phyloP scores from a whole-genome alignment of 2,113 vertebrate species.

The Columbina picui region DNA sequence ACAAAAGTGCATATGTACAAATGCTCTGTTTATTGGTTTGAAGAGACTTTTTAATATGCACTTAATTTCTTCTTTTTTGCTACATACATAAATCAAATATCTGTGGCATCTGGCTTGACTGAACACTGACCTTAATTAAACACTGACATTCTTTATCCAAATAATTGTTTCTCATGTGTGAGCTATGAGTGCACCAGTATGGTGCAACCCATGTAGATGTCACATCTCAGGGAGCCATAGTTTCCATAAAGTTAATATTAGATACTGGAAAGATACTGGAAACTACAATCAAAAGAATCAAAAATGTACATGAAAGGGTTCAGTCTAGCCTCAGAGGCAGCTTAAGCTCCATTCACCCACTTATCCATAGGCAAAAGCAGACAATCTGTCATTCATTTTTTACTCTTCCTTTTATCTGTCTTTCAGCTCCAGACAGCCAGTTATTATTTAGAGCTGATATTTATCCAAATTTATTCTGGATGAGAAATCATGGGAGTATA shows the following conservation, averaged over 20 bases:
- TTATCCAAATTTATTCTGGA: neutral
- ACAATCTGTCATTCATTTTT: neutral
- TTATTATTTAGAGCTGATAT: neutral
- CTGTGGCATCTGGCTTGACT: neutral
- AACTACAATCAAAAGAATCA: neutral
- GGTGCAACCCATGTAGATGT: neutral
- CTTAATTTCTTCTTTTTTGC: neutral
- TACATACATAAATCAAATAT: neutral
- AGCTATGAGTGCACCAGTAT: neutral
- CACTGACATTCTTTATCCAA: neutral
- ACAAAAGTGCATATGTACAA: neutral
- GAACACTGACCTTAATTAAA: neutral
- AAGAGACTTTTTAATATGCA: neutral
- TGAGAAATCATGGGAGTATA: neutral
- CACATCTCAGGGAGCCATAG: rapidly evolving
- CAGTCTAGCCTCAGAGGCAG: neutral
- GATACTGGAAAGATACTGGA: neutral
- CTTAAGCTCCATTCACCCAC: neutral
- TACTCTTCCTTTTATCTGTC: neutral
- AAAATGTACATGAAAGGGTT: neutral
- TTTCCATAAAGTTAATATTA: neutral
- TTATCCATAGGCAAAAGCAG: neutral
- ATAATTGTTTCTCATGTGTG: neutral
- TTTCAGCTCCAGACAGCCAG: neutral
- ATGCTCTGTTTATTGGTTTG: neutral